Conservation (phyloP, 2,113 vertebrate species). For the Cynopterus brachyotis region DNA sequence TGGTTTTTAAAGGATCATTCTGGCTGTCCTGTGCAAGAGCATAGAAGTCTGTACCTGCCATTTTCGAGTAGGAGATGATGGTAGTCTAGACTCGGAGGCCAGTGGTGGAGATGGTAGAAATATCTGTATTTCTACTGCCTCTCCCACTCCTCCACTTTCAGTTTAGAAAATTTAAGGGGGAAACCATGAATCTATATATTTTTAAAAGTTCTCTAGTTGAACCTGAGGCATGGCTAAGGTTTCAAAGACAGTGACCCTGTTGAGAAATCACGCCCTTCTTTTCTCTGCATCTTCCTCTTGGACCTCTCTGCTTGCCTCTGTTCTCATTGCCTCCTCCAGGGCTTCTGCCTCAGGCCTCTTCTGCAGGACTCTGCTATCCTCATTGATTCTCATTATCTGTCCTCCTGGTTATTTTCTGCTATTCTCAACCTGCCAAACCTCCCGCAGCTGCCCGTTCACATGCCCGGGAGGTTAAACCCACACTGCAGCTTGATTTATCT, state of each 20-base stretch:
- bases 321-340: background rate
- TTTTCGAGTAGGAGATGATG: background rate
- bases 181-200: background rate
- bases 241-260: background rate
- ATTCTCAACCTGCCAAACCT: background rate
- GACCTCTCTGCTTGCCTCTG: background rate
- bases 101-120: background rate
- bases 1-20: background rate
- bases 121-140: background rate
- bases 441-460: background rate
- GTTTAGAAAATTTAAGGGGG: background rate
- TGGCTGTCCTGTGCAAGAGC: background rate
- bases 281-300: background rate
- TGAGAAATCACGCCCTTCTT: background rate
- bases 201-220: background rate
- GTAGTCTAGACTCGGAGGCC: background rate
- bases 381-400: background rate
- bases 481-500: background rate
- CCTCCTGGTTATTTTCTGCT: background rate
- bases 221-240: background rate
- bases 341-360: background rate
- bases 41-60: rapidly evolving
- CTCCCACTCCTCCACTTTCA: background rate
- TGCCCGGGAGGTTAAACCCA: background rate
- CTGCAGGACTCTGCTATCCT: background rate